Base-by-base conservation (phyloP, 2,797 vertebrate genomes). In the Onychomys leucogaster region DNA sequence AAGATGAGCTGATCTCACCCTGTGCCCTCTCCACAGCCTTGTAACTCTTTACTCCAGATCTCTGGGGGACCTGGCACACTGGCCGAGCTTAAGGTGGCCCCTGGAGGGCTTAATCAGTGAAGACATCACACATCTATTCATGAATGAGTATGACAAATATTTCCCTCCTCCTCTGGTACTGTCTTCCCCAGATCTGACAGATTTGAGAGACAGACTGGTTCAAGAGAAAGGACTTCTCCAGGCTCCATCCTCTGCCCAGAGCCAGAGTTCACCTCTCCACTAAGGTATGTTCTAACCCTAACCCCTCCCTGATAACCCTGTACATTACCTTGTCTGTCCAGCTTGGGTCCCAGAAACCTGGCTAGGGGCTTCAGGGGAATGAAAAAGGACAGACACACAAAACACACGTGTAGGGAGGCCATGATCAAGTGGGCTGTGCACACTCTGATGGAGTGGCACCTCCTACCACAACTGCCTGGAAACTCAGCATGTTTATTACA, bases 81-180 rank as follows among this genome's bases (percentile, higher is more conserved):
- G 91, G 52, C 46, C 67, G 80, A 78, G 92, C 96, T 97, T 96
- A 63, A 34, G 2, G 25, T 29, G 27, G 96, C 89, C 75, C 83
- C 43, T 34, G 57, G 32, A 87, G 90, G 37, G 85, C 90, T 88
- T 90, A 91, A 17, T 4, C 27, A 34, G 5, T 43, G 63, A 63
- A n/a, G 2, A 29, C 97, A 96, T n/a, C 8, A 9, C 32, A 29
- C 3, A 5, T 97, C 94, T 96, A 73, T 83, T 98, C 97, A 97
- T 96, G 96, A 98, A 94, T 78, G 85, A 90, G 2, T 77, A 92
- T 96, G 63, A 93, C 96, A 98, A 94, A 34, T 3, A 21, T 65
- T 92, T 94, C 93, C 82, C 67, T 98, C 91, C 59, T 97, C 13
- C 37, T 88, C 75, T 71, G 23, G 4, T 27, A 41, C 8, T 11